A percentile compares a stretch with the other conserved stretches of the same genome.
These are phyloP conservation scores for Danaus plexippus DNA, from an alignment of 1,140 invertebrate species.

Conservation along the genomic window DNA sequence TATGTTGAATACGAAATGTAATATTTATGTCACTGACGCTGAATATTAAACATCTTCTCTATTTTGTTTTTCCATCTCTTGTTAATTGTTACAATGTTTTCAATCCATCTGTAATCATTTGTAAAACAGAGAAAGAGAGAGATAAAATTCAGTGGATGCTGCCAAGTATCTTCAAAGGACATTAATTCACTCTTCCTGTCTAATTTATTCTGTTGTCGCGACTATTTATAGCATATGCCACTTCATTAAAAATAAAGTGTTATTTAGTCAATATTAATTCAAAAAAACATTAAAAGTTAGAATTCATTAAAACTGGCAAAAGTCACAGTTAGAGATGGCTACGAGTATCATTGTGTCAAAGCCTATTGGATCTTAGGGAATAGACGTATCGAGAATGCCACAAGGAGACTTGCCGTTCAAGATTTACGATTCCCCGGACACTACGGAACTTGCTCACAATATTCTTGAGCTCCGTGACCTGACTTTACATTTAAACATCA, in stretches of 20 bases:
- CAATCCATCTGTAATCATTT: slow-evolving; percentile 2
- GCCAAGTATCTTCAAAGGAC: slow-evolving; percentile 16
- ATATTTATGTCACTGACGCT: too few relatives aligned
- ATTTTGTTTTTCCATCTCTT: too few relatives aligned
- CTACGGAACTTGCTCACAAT: slow-evolving; percentile 18
- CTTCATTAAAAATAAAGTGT: too few relatives aligned
- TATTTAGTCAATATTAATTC: too few relatives aligned
- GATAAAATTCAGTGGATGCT: slow-evolving; percentile 19
- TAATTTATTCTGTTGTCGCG: slow-evolving; percentile 20
- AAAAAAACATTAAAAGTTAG: too few relatives aligned
- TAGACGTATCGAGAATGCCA: slow-evolving; percentile 20
- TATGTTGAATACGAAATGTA: too few relatives aligned
- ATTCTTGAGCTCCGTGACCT: slow-evolving; percentile 18
- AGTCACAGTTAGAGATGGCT: too few relatives aligned
- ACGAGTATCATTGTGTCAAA: slow-evolving; percentile 16
- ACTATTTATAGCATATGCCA: slow-evolving; percentile 1
- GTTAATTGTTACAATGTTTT: background rate
- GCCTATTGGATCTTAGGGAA: slow-evolving; percentile 26
- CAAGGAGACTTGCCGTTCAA: slow-evolving; percentile 23
- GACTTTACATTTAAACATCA: slow-evolving; percentile 12
- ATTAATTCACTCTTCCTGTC: slow-evolving; percentile 22
- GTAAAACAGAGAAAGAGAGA: slow-evolving; percentile 9
- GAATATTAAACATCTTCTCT: too few relatives aligned
- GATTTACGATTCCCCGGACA: slow-evolving; percentile 28
- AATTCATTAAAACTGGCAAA: too few relatives aligned